These are phyloP conservation scores for Myxocyprinus asiaticus DNA, from an alignment of 2,113 vertebrate genomes.

Conservation along the genomic window DNA sequence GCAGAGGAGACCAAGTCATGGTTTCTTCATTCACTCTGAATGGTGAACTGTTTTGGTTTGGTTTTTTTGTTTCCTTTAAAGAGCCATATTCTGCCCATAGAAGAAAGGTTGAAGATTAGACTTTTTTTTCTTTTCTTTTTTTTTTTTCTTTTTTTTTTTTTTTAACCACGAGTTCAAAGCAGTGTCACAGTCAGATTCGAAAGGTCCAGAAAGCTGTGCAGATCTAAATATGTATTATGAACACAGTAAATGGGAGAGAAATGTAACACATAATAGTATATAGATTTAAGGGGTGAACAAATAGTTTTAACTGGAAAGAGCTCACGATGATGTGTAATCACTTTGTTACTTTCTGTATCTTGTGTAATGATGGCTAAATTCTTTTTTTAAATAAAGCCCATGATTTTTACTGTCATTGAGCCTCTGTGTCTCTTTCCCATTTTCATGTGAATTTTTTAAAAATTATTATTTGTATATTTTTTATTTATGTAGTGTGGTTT, in stretches of 20 bases:
- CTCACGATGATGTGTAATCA: slow-evolving; percentile 45
- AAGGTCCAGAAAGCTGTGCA: neutral
- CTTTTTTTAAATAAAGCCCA: slow-evolving; percentile 45
- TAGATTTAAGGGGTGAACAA: slow-evolving; percentile 31
- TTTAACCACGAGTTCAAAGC: neutral
- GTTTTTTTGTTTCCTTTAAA: slow-evolving; percentile 32
- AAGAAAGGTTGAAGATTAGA: neutral
- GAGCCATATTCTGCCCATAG: neutral
- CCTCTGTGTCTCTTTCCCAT: neutral
- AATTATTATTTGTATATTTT: neutral
- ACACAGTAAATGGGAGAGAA: slow-evolving; percentile 17
- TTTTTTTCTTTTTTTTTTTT: neutral
- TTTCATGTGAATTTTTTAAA: neutral
- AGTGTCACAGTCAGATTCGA: slow-evolving; percentile 14
- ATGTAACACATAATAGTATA: slow-evolving; percentile 40
- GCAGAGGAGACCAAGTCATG: slow-evolving; percentile 17
- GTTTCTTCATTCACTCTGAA: neutral
- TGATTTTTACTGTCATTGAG: slow-evolving; percentile 49
- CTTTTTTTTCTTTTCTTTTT: too few relatives aligned
- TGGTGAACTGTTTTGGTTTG: slow-evolving; percentile 1
- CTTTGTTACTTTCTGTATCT: slow-evolving; percentile 47
- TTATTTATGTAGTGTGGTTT: too few relatives aligned
- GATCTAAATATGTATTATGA: slow-evolving; percentile 34
- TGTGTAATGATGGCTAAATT: slow-evolving; percentile 45
- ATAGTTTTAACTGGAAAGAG: slow-evolving; percentile 49